These are phyloP conservation scores for Selene dorsalis DNA, from an alignment of 2,797 vertebrate species.

Conservation along the genomic window DNA sequence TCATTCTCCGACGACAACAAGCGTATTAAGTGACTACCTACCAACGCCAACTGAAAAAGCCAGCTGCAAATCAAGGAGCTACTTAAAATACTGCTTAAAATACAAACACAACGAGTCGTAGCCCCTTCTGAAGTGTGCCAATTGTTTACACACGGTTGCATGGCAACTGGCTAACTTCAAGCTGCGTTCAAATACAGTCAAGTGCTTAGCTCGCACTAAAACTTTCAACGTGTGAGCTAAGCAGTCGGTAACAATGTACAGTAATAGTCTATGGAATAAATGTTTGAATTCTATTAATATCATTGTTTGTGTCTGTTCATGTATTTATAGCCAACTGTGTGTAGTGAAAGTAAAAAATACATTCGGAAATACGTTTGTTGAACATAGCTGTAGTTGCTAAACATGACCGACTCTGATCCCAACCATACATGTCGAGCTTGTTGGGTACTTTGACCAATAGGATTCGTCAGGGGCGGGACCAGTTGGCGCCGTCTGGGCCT, in stretches of 20 bases:
- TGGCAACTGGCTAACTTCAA: constrained; percentile 70
- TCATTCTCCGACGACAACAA: background rate
- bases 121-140: background rate
- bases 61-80: too few species aligned
- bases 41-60: background rate
- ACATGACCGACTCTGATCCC: constrained; percentile 52
- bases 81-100: too few species aligned
- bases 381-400: constrained; percentile 40
- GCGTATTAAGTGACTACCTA: background rate
- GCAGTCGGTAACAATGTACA: fast-evolving
- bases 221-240: background rate
- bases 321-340: background rate
- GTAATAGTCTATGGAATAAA: background rate
- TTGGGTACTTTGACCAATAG: constrained; percentile 66
- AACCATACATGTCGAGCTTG: constrained; percentile 21
- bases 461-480: constrained; percentile 50
- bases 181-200: constrained; percentile 66
- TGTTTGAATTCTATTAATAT: fast-evolving
- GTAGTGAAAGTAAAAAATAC: background rate
- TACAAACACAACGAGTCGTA: background rate
- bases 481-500: constrained; percentile 30
- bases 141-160: constrained; percentile 63
- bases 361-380: constrained; percentile 8
- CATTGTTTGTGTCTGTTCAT: background rate
- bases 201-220: background rate